Base-by-base conservation (phyloP, 2,888 invertebrate genomes). In the Notodonta ziczac region DNA sequence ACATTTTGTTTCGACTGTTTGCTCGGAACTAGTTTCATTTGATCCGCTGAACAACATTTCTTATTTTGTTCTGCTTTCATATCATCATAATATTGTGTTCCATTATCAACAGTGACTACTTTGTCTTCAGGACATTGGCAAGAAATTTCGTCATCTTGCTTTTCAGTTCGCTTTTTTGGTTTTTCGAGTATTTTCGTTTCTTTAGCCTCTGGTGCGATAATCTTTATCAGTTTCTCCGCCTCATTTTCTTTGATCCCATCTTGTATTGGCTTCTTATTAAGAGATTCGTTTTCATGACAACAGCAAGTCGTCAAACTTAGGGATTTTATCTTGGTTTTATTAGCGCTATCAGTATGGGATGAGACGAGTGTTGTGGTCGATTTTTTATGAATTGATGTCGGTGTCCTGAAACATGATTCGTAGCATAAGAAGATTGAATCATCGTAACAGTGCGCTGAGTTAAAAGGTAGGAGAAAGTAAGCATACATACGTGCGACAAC, bases 401-500 rank as follows among this genome's bases (percentile, higher is more conserved):
- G 56, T 7, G 67, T 58, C 39, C 73, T 73, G 57, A 42, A 70
- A 69, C 14, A 46, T 32, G 16, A n/a, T 52, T 13, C 16, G 32
- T 52, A 50, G 5, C 4, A 0, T n/a, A 48, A 5, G 5, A 6
- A 50, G 14, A 50, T 10, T 16, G 6, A 0, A 14, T 5, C 16
- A 16, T 50, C 24, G 24, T 24, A 24, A 24, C 24, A 2, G 24
- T 50, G 16, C 14, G 14, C 50, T 50, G 7, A 50, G 16, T 16
- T 48, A 16, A 4, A 16, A 16, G 16, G 50, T 16, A 46, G n/a
- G 13, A 5, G 46, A 5, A n/a, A n/a, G 13, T 46, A 5, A n/a
- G 16, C 0, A 50, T 35, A 71, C 85, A 74, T 73, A 90, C 90
- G 75, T 74, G 60, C 75, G 78, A 52, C 77, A 81, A 66, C 76